Evolutionary conservation across 30 jellyfish, hydroid and myxozoan genomes (phyloP).

Genomic region (Pseudorhiza aurosa): DNA sequence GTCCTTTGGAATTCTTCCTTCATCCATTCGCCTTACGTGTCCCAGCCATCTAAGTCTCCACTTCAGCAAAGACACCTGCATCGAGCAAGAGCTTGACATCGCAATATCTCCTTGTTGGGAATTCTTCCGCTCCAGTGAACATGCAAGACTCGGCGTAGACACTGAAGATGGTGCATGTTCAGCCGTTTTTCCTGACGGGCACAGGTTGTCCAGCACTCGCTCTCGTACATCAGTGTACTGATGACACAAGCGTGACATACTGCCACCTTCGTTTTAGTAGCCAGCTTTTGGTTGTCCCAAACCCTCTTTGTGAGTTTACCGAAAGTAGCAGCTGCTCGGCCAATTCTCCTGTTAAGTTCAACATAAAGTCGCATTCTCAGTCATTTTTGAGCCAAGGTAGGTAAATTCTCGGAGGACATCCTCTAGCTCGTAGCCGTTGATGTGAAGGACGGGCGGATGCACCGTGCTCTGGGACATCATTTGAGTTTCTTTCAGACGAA

Average conservation of each 20-base stretch:
- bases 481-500: conserved; percentile 26
- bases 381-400: conserved; percentile 44
- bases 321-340: conserved; percentile 34
- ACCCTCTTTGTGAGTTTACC: conserved; percentile 10
- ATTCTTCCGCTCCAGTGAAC: neutral
- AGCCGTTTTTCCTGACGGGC: neutral
- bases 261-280: conserved; percentile 31
- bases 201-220: conserved; percentile 17
- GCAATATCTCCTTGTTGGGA: too few relatives aligned
- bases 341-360: conserved; percentile 8
- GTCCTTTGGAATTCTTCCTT: conserved; percentile 41
- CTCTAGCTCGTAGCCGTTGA: too few relatives aligned
- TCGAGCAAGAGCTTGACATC: too few relatives aligned
- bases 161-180: neutral
- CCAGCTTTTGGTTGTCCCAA: conserved; percentile 10
- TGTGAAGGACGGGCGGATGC: too few relatives aligned
- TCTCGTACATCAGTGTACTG: conserved; percentile 13
- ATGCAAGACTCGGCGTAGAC: neutral
- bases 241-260: conserved; percentile 23
- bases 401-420: conserved; percentile 24
- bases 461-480: conserved; percentile 48
- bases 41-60: too few relatives aligned
- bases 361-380: conserved; percentile 17
- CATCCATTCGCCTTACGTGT: too few relatives aligned
- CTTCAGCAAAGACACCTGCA: too few relatives aligned